These are phyloP conservation scores for Pelecanoides urinatrix DNA, from an alignment of 2,113 vertebrate genomes.

Conservation along the genomic window DNA sequence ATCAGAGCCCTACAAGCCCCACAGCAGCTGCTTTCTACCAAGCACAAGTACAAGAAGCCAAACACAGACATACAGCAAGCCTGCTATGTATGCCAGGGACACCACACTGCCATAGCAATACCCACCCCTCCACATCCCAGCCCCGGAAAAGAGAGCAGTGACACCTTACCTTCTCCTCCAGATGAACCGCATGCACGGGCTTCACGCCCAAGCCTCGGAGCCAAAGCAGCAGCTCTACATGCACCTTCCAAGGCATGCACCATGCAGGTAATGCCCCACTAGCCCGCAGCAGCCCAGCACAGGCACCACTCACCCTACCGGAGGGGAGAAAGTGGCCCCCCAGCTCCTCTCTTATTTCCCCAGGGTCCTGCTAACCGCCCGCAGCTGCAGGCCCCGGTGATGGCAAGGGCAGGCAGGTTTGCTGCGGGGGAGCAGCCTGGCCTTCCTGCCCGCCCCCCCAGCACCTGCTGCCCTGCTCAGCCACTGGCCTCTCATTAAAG, in stretches of 20 bases:
- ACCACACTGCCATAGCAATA: not conserved
- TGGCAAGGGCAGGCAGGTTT: not conserved
- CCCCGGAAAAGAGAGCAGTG: not conserved
- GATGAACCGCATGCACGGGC: accelerated
- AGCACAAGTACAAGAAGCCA: not conserved
- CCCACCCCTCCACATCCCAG: not conserved
- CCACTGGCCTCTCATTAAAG: not conserved
- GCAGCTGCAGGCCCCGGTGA: accelerated
- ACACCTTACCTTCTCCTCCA: not conserved
- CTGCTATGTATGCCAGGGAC: accelerated
- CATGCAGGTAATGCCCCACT: accelerated
- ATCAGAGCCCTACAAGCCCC: not conserved
- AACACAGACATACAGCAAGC: not conserved
- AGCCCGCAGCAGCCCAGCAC: not conserved
- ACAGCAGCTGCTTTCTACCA: accelerated
- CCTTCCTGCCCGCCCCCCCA: not conserved
- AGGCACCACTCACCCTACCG: accelerated
- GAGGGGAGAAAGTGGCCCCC: accelerated
- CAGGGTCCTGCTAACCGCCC: too few species aligned
- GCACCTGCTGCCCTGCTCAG: not conserved
- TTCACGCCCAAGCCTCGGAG: accelerated
- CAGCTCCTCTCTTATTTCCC: not conserved
- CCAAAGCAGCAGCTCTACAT: accelerated
- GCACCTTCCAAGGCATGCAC: accelerated
- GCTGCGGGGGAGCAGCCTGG: not conserved